A percentile compares a stretch with the other conserved stretches of the same genome.
Conservation (phyloP, 1,140 invertebrate species). For the Panonychus citri region DNA sequence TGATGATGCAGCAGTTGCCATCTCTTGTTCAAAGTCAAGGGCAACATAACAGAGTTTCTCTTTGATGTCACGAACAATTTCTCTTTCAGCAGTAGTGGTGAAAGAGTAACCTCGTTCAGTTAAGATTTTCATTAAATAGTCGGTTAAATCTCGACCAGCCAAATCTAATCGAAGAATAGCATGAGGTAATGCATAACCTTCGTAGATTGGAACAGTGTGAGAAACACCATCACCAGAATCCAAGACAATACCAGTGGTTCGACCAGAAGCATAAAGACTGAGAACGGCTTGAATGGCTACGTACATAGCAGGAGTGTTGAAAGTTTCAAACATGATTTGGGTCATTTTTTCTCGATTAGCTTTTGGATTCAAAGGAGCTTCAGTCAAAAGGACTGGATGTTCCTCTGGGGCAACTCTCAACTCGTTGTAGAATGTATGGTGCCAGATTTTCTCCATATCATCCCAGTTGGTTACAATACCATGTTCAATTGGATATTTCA, state of each 20-base stretch:
- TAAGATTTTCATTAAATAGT: conserved; percentile 30
- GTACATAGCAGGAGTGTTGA: conserved; percentile 46
- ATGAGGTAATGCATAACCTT: conserved; percentile 26
- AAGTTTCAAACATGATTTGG: conserved; percentile 37
- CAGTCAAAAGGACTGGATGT: conserved; percentile 26
- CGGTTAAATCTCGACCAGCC: conserved; percentile 21
- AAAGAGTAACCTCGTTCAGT: conserved; percentile 26
- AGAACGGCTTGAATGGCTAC: conserved; percentile 41
- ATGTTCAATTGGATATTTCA: conserved; percentile 17
- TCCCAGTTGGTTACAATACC: conserved; percentile 33
- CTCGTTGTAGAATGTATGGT: conserved; percentile 33
- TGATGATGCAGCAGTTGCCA: conserved; percentile 66
- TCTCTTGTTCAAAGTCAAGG: conserved; percentile 81
- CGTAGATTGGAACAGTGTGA: conserved; percentile 37
- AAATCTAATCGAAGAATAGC: conserved; percentile 28
- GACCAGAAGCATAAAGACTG: conserved; percentile 71
- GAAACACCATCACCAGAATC: conserved; percentile 71
- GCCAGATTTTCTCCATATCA: conserved; percentile 27
- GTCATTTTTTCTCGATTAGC: conserved; percentile 29
- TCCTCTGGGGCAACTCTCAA: conserved; percentile 29
- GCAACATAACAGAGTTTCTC: conserved; percentile 79
- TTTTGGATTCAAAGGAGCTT: conserved; percentile 26
- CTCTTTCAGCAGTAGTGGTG: conserved; percentile 44
- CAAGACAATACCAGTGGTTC: conserved; percentile 71
- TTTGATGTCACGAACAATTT: conserved; percentile 67